Evolutionary conservation across 2,113 vertebrate genomes (phyloP).

Genomic region (Lepidiolamprologus cunningtoni): DNA sequence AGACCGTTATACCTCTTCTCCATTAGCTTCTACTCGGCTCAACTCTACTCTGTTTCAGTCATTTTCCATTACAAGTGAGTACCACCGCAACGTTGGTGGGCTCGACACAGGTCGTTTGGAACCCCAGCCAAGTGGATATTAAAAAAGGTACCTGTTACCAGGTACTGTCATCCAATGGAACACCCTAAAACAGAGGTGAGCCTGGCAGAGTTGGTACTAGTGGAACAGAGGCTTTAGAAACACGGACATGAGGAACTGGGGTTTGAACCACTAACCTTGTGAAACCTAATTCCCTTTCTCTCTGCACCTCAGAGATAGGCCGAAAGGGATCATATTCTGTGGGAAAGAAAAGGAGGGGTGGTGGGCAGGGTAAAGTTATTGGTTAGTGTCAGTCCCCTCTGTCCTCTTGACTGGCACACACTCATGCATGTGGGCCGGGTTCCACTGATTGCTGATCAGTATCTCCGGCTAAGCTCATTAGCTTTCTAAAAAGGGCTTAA

Average conservation of each 20-base stretch:
- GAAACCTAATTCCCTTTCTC: neutral
- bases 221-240: neutral
- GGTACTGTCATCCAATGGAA: neutral
- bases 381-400: neutral
- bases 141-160: neutral
- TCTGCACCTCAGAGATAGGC: neutral
- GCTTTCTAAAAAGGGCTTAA: constrained; percentile 57
- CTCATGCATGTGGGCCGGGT: constrained; percentile 11
- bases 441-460: constrained; percentile 57
- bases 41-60: neutral
- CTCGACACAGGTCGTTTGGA: neutral
- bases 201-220: neutral
- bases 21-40: neutral
- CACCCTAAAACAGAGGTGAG: neutral
- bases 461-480: constrained; percentile 63
- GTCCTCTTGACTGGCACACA: constrained; percentile 26
- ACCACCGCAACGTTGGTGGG: neutral
- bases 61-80: neutral
- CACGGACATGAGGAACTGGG: neutral
- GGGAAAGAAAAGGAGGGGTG: neutral
- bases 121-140: neutral
- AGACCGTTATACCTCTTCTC: neutral
- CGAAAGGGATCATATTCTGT: neutral
- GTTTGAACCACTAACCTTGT: neutral
- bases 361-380: neutral